These are phyloP conservation scores for Botia kubotai DNA, from an alignment of 2,797 vertebrate species.

Conservation along the genomic window DNA sequence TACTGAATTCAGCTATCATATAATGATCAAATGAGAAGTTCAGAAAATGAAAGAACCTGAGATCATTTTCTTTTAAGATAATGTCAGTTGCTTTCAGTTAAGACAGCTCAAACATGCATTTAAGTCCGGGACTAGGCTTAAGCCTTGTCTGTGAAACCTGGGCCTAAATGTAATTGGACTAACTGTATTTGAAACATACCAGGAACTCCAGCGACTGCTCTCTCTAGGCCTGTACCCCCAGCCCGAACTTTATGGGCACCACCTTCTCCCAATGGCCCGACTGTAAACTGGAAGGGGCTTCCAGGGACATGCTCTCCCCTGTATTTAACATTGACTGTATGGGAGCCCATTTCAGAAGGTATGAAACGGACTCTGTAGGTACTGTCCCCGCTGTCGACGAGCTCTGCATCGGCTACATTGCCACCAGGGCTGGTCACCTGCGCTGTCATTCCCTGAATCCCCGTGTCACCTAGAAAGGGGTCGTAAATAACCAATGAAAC, in stretches of 20 bases:
- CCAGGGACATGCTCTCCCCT: slow-evolving; percentile 94
- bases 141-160: too few relatives aligned
- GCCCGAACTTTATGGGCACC: slow-evolving; percentile 93
- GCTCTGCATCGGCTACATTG: slow-evolving; percentile 88
- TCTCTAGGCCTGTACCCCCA: slow-evolving; percentile 89
- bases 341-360: slow-evolving; percentile 94
- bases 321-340: slow-evolving; percentile 94
- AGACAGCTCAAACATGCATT: too few relatives aligned
- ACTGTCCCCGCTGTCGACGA: slow-evolving; percentile 88
- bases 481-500: not conserved
- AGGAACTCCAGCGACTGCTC: slow-evolving; percentile 88
- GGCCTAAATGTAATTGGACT: not conserved
- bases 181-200: slow-evolving; percentile 71
- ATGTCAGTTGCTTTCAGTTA: too few relatives aligned
- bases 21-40: not conserved
- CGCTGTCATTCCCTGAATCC: slow-evolving; percentile 88
- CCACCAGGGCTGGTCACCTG: slow-evolving; percentile 94
- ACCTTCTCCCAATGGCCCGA: slow-evolving; percentile 94
- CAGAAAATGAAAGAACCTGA: not conserved
- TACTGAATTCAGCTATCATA: slow-evolving; percentile 88
- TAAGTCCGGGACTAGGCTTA: too few relatives aligned
- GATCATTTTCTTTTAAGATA: too few relatives aligned
- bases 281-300: slow-evolving; percentile 97
- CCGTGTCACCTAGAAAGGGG: slow-evolving; percentile 79
- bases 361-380: slow-evolving; percentile 97